Evolutionary conservation across 1,140 invertebrate species (phyloP), one percentile per base, ranked within the genome.

Genomic region (Calliopsis andreniformis): DNA sequence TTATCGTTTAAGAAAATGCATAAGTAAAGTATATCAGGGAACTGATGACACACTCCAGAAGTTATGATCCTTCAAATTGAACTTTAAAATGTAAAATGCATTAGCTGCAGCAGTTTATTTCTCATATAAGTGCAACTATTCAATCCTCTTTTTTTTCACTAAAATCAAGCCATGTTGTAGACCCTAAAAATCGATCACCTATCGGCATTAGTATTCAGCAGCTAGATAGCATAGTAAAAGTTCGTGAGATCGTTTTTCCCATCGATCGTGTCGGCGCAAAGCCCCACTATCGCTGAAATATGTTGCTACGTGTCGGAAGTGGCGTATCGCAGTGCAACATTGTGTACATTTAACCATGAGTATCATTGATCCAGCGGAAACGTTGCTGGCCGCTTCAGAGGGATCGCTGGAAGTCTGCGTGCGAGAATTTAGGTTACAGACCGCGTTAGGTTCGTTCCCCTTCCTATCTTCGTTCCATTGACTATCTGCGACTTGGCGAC

Each of bases 401-500:
- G 66, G 58, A 59, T 79, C 51, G 43, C 30, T 66, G 79, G 67
- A 79, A 84, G 53, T 82, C 64, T 42, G 45, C 59, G 62, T 35
- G 66, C 35, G 43, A 71, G 78, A 87, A 82, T 82, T 70, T 75
- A 32, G 59, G 69, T 82, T 70, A 58, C 45, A 61, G 64, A 83
- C 58, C 61, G 16, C 49, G 62, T 28, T 59, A 55, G 64, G 43
- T 68, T 62, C 30, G 25, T 28, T 51, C 55, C 18, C 25, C 43
- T 25, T 30, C 16, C 32, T 25, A 20, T 32, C 20, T 30, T 16
- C 14, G 28, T 67, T 69, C 53, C 77, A 83, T 83, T 79, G 71
- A 78, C 76, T 80, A 56, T 69, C 73, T 63, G 59, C 81, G 58
- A 87, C 77, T 86, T 87, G 84, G 85, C 84, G 58, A 30, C 51